These are phyloP conservation scores for Notiomystis cincta DNA, from an alignment of 2,113 vertebrate genomes.

Conservation along the genomic window DNA sequence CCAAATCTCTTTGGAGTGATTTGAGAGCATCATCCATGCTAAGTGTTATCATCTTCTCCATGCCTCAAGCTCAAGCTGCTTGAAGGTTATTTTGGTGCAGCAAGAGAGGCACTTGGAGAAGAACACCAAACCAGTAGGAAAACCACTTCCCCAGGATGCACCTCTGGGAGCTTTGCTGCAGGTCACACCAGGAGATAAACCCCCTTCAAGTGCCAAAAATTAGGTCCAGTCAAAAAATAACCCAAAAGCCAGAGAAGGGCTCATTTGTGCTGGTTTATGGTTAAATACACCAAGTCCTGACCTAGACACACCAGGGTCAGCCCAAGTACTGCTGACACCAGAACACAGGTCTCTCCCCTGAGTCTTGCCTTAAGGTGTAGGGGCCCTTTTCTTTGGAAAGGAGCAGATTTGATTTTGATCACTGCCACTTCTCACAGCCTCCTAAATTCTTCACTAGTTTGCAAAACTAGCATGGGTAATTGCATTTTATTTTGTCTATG, in stretches of 20 bases:
- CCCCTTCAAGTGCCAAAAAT: not conserved
- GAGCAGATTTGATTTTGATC: not conserved
- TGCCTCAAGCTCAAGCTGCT: not conserved
- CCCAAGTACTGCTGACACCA: not conserved
- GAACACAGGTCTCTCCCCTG: not conserved
- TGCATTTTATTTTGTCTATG: not conserved
- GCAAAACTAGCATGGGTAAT: not conserved
- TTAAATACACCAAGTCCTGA: not conserved
- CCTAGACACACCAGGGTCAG: not conserved
- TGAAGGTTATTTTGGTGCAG: not conserved
- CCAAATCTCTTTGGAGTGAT: not conserved
- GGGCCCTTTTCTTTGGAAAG: not conserved
- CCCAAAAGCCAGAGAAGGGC: not conserved
- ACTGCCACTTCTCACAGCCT: not conserved
- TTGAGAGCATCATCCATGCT: not conserved
- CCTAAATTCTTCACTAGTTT: not conserved
- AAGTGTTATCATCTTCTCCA: not conserved
- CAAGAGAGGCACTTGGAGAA: not conserved
- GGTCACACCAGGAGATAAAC: not conserved
- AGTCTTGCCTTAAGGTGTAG: not conserved
- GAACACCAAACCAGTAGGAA: not conserved
- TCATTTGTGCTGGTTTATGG: not conserved
- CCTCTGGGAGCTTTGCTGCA: not conserved
- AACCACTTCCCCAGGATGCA: rapidly evolving
- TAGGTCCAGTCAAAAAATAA: not conserved